A percentile compares a stretch with the other conserved stretches of the same genome.
Evolutionary conservation across 2,797 vertebrate genomes (phyloP).

Genomic region (Dendrocincla tyrannina): DNA sequence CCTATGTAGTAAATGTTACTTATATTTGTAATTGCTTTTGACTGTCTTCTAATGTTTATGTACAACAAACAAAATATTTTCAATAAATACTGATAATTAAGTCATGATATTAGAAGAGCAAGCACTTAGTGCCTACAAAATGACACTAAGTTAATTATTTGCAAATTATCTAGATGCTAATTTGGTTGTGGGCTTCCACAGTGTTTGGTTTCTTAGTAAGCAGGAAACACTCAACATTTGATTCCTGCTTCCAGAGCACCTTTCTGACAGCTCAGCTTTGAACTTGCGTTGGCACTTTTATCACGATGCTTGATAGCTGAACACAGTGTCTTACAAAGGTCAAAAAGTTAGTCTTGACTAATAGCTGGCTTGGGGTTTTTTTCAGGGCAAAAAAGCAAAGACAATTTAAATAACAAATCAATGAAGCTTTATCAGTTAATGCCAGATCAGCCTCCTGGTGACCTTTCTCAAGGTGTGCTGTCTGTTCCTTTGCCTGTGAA

Average conservation of each 20-base stretch:
- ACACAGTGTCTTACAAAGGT: neutral
- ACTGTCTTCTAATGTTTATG: neutral
- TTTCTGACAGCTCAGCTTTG: neutral
- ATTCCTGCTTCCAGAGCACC: neutral
- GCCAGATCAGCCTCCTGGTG: neutral
- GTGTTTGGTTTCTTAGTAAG: neutral
- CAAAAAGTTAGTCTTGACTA: neutral
- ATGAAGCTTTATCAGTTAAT: conserved; percentile 19
- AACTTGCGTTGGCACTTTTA: neutral
- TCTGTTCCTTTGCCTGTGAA: neutral
- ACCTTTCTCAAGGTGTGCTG: conserved; percentile 15
- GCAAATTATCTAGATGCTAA: neutral
- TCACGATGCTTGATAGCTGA: accelerated
- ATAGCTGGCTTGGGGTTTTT: neutral
- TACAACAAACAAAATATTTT: neutral
- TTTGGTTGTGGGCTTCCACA: neutral
- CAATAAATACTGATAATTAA: neutral
- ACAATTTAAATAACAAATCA: neutral
- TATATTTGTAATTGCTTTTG: neutral
- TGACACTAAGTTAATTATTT: conserved; percentile 25
- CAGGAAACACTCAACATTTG: neutral
- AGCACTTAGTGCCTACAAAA: neutral
- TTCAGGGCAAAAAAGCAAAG: neutral
- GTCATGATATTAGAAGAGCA: neutral
- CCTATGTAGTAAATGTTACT: neutral